These are phyloP conservation scores for Parus major DNA, from an alignment of 2,113 vertebrate genomes.

Conservation along the genomic window DNA sequence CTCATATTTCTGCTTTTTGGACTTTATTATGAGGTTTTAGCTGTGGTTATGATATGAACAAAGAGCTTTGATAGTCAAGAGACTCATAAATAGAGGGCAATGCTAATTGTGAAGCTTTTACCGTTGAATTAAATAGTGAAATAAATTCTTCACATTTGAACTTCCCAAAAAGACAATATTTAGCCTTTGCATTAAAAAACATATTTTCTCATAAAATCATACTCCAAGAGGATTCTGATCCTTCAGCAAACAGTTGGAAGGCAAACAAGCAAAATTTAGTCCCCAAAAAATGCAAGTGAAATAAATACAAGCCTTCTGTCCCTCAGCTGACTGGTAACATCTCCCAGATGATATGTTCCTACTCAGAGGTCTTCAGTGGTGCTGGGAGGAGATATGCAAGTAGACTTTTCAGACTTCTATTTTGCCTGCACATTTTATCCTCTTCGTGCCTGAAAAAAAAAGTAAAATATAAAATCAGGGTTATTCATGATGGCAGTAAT, in stretches of 20 bases:
- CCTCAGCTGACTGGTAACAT: not conserved
- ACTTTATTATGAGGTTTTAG: not conserved
- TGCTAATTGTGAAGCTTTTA: not conserved
- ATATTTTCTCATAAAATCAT: not conserved
- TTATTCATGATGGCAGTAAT: not conserved
- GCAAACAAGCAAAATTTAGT: not conserved
- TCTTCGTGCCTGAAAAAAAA: not conserved
- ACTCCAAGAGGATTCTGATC: not conserved
- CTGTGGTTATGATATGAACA: not conserved
- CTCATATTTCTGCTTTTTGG: not conserved
- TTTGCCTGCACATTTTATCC: not conserved
- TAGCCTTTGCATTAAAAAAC: not conserved
- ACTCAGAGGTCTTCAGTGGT: not conserved
- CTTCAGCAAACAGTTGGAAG: not conserved
- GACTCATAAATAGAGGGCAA: not conserved
- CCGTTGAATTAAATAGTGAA: not conserved
- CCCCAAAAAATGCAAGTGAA: not conserved
- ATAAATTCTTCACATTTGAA: not conserved
- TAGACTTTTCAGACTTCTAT: not conserved
- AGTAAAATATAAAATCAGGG: not conserved
- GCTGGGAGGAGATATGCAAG: not conserved
- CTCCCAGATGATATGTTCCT: not conserved
- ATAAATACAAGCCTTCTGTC: not conserved
- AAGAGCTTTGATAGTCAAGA: not conserved
- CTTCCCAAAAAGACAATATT: not conserved